Percentiles rank a stretch among this genome's conserved stretches.
Evolutionary conservation across 2,797 vertebrate genomes (phyloP).

Genomic region (Sebastes oblongus): DNA sequence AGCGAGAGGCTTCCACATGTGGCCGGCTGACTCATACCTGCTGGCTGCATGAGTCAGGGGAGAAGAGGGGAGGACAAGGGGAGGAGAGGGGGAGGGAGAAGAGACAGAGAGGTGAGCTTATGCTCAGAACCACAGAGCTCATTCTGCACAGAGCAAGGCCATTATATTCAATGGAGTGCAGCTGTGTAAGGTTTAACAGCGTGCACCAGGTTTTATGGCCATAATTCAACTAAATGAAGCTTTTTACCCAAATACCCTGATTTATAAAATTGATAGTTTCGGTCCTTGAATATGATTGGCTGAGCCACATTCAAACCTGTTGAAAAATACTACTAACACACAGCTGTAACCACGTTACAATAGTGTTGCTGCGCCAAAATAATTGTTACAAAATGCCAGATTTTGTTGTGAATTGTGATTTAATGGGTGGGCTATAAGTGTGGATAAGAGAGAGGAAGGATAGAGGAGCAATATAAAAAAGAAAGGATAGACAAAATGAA

Average conservation of each 20-base stretch:
- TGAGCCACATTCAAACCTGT: background rate
- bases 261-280: background rate
- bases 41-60: slow-evolving; percentile 21
- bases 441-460: background rate
- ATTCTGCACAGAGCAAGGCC: background rate
- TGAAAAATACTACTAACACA: background rate
- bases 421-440: rapidly evolving
- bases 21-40: slow-evolving; percentile 32
- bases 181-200: background rate
- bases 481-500: too few relatives aligned
- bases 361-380: background rate
- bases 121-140: background rate
- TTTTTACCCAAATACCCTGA: background rate
- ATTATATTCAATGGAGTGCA: background rate
- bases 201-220: background rate
- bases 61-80: background rate
- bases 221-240: background rate
- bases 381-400: background rate
- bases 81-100: too few relatives aligned
- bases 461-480: too few relatives aligned
- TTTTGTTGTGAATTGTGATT: too few relatives aligned
- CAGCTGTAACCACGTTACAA: rapidly evolving
- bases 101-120: background rate
- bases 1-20: slow-evolving; percentile 18
- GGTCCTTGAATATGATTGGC: background rate